Percentiles rank a stretch among this genome's conserved stretches.
Conservation (phyloP, 1,140 invertebrate genomes). For the Lasioglossum baleicum region DNA sequence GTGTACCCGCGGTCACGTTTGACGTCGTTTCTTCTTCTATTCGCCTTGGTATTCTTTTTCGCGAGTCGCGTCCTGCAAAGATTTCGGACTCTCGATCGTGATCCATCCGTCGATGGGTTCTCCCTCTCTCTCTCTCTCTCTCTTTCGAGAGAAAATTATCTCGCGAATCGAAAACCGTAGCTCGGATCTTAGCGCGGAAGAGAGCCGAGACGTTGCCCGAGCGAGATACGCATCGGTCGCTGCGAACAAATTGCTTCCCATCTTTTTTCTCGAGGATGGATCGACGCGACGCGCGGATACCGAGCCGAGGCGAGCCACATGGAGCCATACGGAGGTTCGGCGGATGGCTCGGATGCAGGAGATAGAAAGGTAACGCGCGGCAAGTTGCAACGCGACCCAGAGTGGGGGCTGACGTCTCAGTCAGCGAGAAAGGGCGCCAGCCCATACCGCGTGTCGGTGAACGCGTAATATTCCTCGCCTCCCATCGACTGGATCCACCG, state of each 20-base stretch:
- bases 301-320: no score
- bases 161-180: not conserved
- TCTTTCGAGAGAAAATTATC: not conserved
- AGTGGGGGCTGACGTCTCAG: conserved; percentile 74
- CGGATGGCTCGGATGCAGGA: conserved; percentile 55
- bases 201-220: conserved; percentile 62
- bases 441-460: conserved; percentile 6
- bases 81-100: no score
- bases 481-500: conserved; percentile 49
- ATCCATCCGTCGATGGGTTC: not conserved
- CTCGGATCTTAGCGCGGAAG: conserved; percentile 60
- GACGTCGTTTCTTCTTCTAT: conserved; percentile 58
- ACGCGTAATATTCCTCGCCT: conserved; percentile 29
- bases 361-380: conserved; percentile 64
- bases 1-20: conserved; percentile 64
- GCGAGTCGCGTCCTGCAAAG: not conserved
- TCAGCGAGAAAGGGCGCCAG: conserved; percentile 56
- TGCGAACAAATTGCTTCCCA: conserved; percentile 73
- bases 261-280: conserved; percentile 49
- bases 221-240: conserved; percentile 72
- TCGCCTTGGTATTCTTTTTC: conserved; percentile 34
- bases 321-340: conserved; percentile 51
- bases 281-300: not conserved
- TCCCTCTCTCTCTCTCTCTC: not conserved
- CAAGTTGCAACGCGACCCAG: conserved; percentile 27